phyloP scores from a whole-genome alignment of 2,113 vertebrate species.

The Aegithalos caudatus region DNA sequence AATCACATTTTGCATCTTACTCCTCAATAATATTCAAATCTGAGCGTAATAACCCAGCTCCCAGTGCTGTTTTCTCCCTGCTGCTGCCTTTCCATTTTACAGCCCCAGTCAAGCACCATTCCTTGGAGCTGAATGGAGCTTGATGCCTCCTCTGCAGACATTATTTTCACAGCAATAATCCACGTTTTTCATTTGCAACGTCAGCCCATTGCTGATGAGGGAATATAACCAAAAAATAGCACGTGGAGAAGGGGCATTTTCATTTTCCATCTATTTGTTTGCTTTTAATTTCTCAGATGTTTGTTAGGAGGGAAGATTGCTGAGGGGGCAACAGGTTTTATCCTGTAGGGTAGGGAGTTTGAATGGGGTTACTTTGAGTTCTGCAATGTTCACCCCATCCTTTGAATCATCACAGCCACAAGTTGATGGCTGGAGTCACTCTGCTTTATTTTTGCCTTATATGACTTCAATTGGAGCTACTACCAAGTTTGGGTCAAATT shows the following conservation, averaged over 20 bases:
- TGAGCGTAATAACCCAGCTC: neutral
- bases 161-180: neutral
- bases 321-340: neutral
- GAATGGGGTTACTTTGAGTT: neutral
- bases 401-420: neutral
- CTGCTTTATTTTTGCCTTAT: neutral
- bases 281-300: neutral
- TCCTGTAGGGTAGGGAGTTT: accelerated
- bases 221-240: neutral
- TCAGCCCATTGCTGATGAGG: neutral
- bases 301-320: neutral
- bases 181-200: neutral
- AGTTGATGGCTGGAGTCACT: neutral
- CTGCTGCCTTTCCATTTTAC: neutral
- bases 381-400: neutral
- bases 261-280: neutral
- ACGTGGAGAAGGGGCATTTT: neutral
- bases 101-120: neutral
- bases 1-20: neutral
- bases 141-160: neutral
- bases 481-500: neutral
- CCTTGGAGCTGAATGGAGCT: neutral
- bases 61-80: neutral
- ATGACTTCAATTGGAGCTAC: accelerated
- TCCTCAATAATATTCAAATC: neutral